Percentiles rank a stretch among this genome's conserved stretches.
phyloP scores from a whole-genome alignment of 2,888 invertebrate species.

The Melitaea athalia region DNA sequence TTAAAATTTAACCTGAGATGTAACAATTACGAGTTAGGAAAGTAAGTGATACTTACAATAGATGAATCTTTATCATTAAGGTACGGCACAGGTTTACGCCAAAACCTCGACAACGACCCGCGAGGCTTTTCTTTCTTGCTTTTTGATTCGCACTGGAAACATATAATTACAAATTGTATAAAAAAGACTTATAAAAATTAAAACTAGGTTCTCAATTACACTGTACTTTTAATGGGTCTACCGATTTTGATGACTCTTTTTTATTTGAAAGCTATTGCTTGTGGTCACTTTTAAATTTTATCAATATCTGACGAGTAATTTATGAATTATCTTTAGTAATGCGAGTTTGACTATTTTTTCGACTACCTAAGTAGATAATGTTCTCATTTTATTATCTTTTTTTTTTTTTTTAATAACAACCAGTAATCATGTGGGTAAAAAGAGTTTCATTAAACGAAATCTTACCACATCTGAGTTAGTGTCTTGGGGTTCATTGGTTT shows the following conservation, averaged over 20 bases:
- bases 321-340: too few species aligned
- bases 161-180: not conserved
- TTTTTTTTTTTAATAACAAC: too few species aligned
- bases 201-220: not conserved
- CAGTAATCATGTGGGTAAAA: too few species aligned
- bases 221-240: too few species aligned
- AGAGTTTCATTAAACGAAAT: not conserved
- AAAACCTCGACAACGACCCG: constrained; percentile 36
- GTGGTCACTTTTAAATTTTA: not conserved
- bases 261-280: too few species aligned
- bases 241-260: too few species aligned
- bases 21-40: not conserved
- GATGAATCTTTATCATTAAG: constrained; percentile 32
- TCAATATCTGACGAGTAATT: too few species aligned
- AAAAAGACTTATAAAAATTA: not conserved
- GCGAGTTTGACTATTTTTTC: too few species aligned
- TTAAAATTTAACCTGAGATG: not conserved
- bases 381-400: too few species aligned
- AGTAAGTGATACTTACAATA: constrained; percentile 24
- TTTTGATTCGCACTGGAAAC: not conserved
- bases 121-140: constrained; percentile 23
- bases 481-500: not conserved
- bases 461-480: not conserved
- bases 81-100: constrained; percentile 35
- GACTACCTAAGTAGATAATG: too few species aligned